Base-by-base conservation (phyloP, 2,797 vertebrate genomes). In the Sternotherus odoratus region DNA sequence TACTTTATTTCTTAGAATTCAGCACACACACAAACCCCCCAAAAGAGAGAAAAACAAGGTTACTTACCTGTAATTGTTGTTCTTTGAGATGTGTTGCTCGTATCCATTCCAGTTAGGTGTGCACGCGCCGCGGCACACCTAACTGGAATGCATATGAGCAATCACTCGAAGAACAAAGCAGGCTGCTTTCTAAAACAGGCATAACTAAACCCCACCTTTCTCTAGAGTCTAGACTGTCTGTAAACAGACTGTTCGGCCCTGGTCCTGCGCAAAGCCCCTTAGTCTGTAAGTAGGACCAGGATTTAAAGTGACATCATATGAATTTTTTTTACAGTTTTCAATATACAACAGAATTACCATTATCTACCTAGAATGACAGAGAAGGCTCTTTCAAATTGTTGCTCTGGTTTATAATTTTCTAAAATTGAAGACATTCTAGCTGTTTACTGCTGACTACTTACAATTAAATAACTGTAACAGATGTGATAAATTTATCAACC, bases 371-470 rank as follows among this genome's bases (percentile, higher is more conserved):
- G 6, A 28, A 46, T 4, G 7, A 80, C 1, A 15, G 79, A 56
- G 56, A 92, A 85, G 48, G 28, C 28, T 53, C 24, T 56, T 56
- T 91, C 89, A 81, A 49, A 86, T 89, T 94, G 57, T 92, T 89
- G 80, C 87, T 74, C 89, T 91, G 93, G 83, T 53, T 46, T 83
- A 60, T 36, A 92, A 30, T 12, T 82, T 88, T 79, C 57, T 83
- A 12, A 92, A 95, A 93, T 60, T 9, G 23, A 91, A 86, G 24
- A 36, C 48, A 28, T 6, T 30, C 8, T 66, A 1, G 11, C 85
- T 88, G 89, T 82, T 30, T 0, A 69, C 36, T 8, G 13, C 69
- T 83, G 23, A 23, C 79, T 92, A 36, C 7, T 93, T 92, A 50
- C 84, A 48, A 80, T 48, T 94, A 46, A 72, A 78, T 36, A 49